Percentiles rank a stretch among this genome's conserved stretches.
Conservation (phyloP, 2,113 vertebrate genomes). For the Otis tarda region DNA sequence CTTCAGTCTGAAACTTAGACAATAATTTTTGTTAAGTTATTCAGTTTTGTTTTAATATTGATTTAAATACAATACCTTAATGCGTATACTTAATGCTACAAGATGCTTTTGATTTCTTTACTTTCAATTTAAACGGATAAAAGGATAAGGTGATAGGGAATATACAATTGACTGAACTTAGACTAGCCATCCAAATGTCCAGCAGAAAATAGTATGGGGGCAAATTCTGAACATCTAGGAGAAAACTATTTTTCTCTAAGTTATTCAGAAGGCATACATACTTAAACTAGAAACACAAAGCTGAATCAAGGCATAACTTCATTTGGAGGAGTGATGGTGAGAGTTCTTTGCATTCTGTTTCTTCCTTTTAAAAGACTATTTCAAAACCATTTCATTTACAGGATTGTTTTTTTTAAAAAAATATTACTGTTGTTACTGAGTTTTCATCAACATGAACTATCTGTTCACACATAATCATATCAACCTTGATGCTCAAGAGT, state of each 20-base stretch:
- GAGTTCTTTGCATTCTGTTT: not conserved
- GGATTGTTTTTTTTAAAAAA: not conserved
- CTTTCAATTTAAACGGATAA: not conserved
- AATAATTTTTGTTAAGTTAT: not conserved
- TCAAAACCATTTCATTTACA: not conserved
- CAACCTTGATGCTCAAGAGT: not conserved
- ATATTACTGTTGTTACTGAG: not conserved
- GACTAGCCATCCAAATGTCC: not conserved
- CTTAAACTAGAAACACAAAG: not conserved
- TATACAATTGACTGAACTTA: not conserved
- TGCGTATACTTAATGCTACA: not conserved
- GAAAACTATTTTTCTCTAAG: not conserved
- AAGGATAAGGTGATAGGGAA: not conserved
- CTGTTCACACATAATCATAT: not conserved
- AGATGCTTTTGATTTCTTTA: not conserved
- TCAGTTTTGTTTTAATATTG: not conserved
- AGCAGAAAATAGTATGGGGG: not conserved
- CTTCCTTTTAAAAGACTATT: not conserved
- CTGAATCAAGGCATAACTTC: not conserved
- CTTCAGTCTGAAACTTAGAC: not conserved
- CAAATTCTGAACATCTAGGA: not conserved
- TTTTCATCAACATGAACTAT: not conserved
- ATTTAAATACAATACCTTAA: not conserved
- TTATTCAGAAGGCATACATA: accelerated
- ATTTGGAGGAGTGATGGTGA: not conserved